A percentile compares a stretch with the other conserved stretches of the same genome.
Conservation (phyloP, 1,140 invertebrate genomes). For the Pinna nobilis region DNA sequence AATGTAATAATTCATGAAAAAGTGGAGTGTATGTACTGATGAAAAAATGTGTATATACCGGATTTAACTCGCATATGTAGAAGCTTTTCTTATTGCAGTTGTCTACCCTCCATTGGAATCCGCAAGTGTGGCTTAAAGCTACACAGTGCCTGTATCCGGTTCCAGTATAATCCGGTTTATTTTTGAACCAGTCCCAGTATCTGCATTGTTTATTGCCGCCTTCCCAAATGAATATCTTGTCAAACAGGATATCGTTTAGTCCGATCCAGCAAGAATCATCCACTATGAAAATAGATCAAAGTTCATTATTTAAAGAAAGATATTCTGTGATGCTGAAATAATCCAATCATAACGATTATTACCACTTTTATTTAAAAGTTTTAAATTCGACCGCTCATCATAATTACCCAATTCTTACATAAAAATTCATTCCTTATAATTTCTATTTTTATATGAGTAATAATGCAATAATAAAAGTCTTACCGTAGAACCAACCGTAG, state of each 20-base stretch:
- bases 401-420: neutral
- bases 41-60: too few relatives aligned
- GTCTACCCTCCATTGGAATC: conserved; percentile 10
- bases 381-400: neutral
- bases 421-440: neutral
- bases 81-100: neutral
- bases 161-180: neutral
- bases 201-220: conserved; percentile 2
- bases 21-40: too few relatives aligned
- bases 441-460: neutral
- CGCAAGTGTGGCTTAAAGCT: conserved; percentile 6
- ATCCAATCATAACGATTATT: neutral
- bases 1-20: too few relatives aligned
- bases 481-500: too few relatives aligned
- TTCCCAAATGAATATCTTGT: conserved; percentile 9
- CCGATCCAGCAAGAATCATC: neutral
- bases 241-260: conserved; percentile 7
- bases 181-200: conserved; percentile 1
- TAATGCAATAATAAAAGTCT: neutral
- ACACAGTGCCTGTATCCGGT: conserved; percentile 8
- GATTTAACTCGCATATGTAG: conserved; percentile 11
- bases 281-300: neutral
- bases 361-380: neutral
- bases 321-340: neutral
- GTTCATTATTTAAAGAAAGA: neutral